These are phyloP conservation scores for Buteo buteo DNA, from an alignment of 2,113 vertebrate species.

Conservation along the genomic window DNA sequence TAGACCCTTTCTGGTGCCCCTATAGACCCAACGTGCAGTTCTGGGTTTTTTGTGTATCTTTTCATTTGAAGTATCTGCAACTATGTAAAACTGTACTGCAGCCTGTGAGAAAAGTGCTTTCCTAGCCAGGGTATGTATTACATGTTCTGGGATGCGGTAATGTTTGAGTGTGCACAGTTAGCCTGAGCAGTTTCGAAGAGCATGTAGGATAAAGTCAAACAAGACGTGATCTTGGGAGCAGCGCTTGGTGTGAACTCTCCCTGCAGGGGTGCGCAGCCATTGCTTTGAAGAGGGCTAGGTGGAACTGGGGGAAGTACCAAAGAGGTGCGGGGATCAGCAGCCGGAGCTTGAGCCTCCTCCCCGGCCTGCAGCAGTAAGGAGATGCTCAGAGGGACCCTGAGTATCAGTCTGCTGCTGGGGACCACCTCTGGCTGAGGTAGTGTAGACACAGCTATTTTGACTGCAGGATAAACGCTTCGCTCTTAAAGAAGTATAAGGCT, in stretches of 20 bases:
- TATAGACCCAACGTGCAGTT: neutral
- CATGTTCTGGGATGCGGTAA: rapidly evolving
- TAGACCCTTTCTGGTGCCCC: neutral
- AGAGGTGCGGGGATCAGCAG: neutral
- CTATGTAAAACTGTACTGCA: neutral
- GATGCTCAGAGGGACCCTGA: rapidly evolving
- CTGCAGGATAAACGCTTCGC: neutral
- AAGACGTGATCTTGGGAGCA: neutral
- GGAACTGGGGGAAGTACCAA: neutral
- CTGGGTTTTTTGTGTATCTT: neutral
- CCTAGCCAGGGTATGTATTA: rapidly evolving
- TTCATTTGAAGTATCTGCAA: neutral
- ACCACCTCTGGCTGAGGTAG: neutral
- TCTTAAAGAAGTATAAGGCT: neutral
- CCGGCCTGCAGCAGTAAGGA: too few species aligned
- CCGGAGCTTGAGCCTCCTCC: rapidly evolving
- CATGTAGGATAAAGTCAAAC: rapidly evolving
- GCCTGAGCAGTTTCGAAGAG: neutral
- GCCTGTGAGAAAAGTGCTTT: neutral
- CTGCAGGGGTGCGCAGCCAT: neutral
- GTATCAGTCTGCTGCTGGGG: neutral
- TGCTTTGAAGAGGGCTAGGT: neutral
- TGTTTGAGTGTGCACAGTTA: neutral
- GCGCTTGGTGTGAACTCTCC: neutral
- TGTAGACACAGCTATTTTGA: neutral